A percentile compares a stretch with the other conserved stretches of the same genome.
phyloP scores from a whole-genome alignment of 2,888 invertebrate genomes.

The Himalopsyche japonica region DNA sequence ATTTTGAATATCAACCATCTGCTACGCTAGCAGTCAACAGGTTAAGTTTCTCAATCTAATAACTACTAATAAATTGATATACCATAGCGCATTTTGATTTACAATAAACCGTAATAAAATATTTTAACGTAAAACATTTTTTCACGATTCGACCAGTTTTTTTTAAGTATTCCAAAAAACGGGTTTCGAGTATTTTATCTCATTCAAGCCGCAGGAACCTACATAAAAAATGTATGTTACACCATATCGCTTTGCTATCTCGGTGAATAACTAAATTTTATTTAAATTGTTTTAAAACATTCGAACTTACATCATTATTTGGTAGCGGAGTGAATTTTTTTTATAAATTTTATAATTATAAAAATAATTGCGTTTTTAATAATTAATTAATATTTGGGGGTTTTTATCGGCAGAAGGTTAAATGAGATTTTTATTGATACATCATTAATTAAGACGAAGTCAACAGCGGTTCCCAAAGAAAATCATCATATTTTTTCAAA shows the following conservation, averaged over 20 bases:
- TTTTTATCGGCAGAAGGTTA: too few relatives aligned
- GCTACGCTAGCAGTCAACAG: too few relatives aligned
- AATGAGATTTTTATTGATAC: too few relatives aligned
- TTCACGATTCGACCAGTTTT: neutral
- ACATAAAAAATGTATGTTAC: neutral
- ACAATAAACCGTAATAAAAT: neutral
- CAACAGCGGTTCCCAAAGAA: too few relatives aligned
- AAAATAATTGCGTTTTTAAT: too few relatives aligned
- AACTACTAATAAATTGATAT: neutral
- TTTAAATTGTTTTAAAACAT: neutral
- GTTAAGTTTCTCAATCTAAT: too few relatives aligned
- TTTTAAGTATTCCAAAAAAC: neutral
- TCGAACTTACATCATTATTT: neutral
- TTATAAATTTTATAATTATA: neutral
- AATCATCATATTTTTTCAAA: too few relatives aligned
- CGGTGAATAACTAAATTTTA: neutral
- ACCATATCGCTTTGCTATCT: neutral
- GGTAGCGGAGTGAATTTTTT: neutral
- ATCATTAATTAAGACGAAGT: too few relatives aligned
- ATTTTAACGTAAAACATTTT: neutral
- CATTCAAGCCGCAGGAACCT: neutral
- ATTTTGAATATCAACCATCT: too few relatives aligned
- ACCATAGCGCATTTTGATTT: neutral
- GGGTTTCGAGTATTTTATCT: neutral
- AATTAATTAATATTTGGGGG: too few relatives aligned